Evolutionary conservation across 2,113 vertebrate species (phyloP).

Genomic region (Polypterus bichir): DNA sequence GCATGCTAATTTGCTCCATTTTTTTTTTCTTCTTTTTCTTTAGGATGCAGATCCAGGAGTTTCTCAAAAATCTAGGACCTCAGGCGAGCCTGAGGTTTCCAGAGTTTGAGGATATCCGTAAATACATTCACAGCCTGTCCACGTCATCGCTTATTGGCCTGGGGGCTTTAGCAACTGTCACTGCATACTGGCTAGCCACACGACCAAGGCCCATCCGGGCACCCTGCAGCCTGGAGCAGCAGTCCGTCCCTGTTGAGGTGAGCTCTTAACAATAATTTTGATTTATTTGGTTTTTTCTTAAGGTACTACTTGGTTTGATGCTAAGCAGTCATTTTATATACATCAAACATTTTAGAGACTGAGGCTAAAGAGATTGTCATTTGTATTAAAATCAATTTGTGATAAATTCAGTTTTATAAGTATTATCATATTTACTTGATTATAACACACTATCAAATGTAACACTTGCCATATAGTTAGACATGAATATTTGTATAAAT

Average conservation of each 20-base stretch:
- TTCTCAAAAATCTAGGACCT: constrained; percentile 41
- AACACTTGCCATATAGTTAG: too few relatives aligned
- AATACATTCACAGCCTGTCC: constrained; percentile 38
- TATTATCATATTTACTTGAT: too few relatives aligned
- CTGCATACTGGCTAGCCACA: constrained; percentile 54
- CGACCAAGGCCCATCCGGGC: constrained; percentile 46
- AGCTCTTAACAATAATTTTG: constrained; percentile 10
- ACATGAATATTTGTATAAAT: too few relatives aligned
- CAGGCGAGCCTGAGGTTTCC: constrained; percentile 25
- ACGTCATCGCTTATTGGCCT: constrained; percentile 48
- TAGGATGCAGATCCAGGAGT: constrained; percentile 53
- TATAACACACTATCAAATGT: too few relatives aligned
- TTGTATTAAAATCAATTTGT: too few relatives aligned
- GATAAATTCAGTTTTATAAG: too few relatives aligned
- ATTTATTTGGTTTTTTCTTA: too few relatives aligned
- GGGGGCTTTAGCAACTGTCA: constrained; percentile 52
- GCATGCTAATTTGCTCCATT: not conserved
- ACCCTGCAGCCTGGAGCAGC: constrained; percentile 47
- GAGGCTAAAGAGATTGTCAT: too few relatives aligned
- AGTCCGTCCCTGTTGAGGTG: constrained; percentile 49
- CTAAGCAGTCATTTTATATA: too few relatives aligned
- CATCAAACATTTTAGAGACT: too few relatives aligned
- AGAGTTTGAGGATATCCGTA: constrained; percentile 36
- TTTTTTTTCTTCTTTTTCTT: constrained; percentile 23
- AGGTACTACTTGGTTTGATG: too few relatives aligned